phyloP scores from a whole-genome alignment of 2,888 invertebrate genomes.

The Ornithoptera alexandrae region DNA sequence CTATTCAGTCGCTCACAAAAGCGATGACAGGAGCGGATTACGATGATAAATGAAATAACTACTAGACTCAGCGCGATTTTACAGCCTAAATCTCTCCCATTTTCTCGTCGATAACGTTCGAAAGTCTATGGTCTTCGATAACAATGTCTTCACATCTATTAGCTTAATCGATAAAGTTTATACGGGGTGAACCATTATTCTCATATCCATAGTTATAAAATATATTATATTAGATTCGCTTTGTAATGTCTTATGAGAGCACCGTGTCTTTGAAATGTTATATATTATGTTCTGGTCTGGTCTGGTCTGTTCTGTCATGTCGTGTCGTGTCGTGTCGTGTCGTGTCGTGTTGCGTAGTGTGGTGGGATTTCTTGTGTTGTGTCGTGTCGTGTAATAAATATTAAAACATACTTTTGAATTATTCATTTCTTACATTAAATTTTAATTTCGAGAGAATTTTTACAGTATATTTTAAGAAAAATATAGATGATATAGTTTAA shows the following conservation, averaged over 20 bases:
- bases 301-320: too few relatives aligned
- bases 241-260: background rate
- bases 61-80: constrained; percentile 21
- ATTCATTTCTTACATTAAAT: background rate
- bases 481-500: background rate
- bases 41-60: constrained; percentile 31
- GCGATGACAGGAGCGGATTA: constrained; percentile 30
- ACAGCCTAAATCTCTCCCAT: constrained; percentile 24
- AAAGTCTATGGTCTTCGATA: constrained; percentile 23
- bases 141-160: constrained; percentile 25
- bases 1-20: constrained; percentile 28
- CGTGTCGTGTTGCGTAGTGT: too few relatives aligned
- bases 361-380: too few relatives aligned
- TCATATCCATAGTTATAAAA: background rate
- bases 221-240: background rate
- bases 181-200: constrained; percentile 13
- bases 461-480: background rate
- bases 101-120: constrained; percentile 23
- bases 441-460: background rate
- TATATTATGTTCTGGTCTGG: background rate
- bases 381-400: too few relatives aligned
- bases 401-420: too few relatives aligned
- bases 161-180: constrained; percentile 25
- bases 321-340: too few relatives aligned
- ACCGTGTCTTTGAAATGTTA: background rate